Base-by-base conservation (phyloP, 2,797 vertebrate genomes). In the Parambassis ranga region DNA sequence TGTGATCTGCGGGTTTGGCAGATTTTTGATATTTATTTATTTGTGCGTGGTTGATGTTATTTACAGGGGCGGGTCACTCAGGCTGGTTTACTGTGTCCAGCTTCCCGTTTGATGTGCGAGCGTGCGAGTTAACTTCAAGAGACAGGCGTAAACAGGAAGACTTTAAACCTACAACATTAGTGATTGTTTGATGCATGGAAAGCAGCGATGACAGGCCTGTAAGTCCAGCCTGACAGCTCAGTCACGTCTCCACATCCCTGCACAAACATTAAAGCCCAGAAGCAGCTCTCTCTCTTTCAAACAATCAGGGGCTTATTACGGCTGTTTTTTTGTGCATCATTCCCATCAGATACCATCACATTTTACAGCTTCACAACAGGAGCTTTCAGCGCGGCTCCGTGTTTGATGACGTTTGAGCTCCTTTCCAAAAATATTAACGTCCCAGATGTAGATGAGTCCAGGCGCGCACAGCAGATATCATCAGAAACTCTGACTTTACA, bases 11-110 rank as follows among this genome's bases (percentile, higher is more conserved):
- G 59, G 41, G 38, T 77, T 63, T 24, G 41, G 69, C 39, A 9
- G 31, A 7, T 13, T 38, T 43, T 16, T 36, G n/a, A 47, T 23
- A 4, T 27, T 48, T 30, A 4, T 30, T 32, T 35, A 2, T 30
- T 57, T 31, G 27, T 62, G 46, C 22, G 9, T 2, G 42, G 70
- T 83, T 87, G 85, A 86, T 75, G 83, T 87, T 87, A 84, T 89
- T 87, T 82, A 70, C 79, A 65, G 33, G 28, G 33, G 53, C 8
- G 48, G 79, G 75, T 81, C 67, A 27, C 15, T 4, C 52, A n/a
- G 74, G 47, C 53, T 49, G 75, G 71, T 69, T 72, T 7, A 68
- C 51, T 31, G 75, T 51, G 77, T 72, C 72, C 72, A 2, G 51
- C 75, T 67, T 51, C 37, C 47, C 22, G 74, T 61, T 51, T 83